Evolutionary conservation across 2,113 vertebrate species (phyloP).

Genomic region (Rhineura floridana): DNA sequence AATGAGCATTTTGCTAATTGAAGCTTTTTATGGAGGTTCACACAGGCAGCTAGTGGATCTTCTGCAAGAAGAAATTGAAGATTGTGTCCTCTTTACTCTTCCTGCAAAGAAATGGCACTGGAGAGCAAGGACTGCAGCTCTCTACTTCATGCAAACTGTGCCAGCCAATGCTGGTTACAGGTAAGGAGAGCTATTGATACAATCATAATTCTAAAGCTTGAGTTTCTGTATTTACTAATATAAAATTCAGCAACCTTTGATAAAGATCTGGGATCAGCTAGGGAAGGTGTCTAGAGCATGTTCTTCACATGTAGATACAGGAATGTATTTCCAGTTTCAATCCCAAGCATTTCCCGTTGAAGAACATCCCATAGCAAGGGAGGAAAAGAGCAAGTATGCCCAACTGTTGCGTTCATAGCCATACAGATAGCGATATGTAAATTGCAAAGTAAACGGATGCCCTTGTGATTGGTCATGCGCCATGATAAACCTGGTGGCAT

Average conservation of each 20-base stretch:
- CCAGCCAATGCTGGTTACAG: conserved; percentile 83
- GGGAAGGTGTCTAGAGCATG: no score
- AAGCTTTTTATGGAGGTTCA: conserved; percentile 95
- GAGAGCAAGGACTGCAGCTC: conserved; percentile 89
- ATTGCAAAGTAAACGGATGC: neutral
- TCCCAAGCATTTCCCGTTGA: no score
- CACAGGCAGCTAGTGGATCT: conserved; percentile 93
- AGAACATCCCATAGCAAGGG: no score
- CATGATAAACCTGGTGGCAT: neutral
- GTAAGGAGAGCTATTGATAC: conserved; percentile 64
- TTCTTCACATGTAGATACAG: neutral
- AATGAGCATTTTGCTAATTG: conserved; percentile 87
- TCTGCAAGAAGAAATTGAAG: conserved; percentile 78
- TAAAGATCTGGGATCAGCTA: neutral
- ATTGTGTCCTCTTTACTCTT: conserved; percentile 81
- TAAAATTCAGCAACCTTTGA: neutral
- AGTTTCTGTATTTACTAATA: rapidly evolving
- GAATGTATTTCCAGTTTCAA: neutral
- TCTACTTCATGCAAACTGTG: conserved; percentile 89
- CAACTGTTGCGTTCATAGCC: no score
- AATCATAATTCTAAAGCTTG: neutral
- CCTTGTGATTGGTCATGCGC: neutral
- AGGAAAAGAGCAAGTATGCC: no score
- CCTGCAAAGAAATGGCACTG: conserved; percentile 98
- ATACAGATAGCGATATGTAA: neutral